Conservation (phyloP, 92 coral and sea anemone genomes). For the Siderastrea siderea region DNA sequence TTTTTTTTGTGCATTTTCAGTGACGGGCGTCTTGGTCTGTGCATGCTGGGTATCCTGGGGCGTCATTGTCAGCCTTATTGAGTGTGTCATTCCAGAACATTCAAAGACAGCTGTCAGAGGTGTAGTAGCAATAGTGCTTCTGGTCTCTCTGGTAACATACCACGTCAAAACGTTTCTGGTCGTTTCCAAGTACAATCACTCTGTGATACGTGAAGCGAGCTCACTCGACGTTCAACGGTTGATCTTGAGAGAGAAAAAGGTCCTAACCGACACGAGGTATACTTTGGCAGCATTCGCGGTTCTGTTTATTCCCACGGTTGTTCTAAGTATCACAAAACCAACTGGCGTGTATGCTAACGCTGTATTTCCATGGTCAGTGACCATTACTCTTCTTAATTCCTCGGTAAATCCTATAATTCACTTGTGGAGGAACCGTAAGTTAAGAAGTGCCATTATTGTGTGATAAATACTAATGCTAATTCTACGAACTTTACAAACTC, state of each 20-base stretch:
- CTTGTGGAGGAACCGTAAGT: neutral
- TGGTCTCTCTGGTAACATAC: neutral
- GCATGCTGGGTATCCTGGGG: constrained; percentile 14
- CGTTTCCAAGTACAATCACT: constrained; percentile 7
- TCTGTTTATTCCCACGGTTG: constrained; percentile 11
- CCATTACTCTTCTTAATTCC: constrained; percentile 26
- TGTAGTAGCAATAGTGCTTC: neutral
- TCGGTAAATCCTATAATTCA: constrained; percentile 3
- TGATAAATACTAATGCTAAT: no score
- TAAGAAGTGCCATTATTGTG: neutral
- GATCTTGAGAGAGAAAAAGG: constrained; percentile 14
- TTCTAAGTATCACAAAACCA: neutral
- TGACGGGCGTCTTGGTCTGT: neutral
- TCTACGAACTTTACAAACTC: no score
- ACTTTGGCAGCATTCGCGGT: neutral
- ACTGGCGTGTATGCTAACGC: constrained; percentile 6
- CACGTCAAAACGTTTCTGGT: neutral
- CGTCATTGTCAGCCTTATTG: neutral
- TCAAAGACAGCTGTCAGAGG: neutral
- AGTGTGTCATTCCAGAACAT: neutral
- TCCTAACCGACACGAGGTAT: neutral
- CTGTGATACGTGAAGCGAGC: neutral
- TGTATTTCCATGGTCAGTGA: constrained; percentile 31
- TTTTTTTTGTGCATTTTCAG: neutral
- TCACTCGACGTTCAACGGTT: neutral